Base-by-base conservation (phyloP, 2,113 vertebrate genomes). In the Perca fluviatilis region DNA sequence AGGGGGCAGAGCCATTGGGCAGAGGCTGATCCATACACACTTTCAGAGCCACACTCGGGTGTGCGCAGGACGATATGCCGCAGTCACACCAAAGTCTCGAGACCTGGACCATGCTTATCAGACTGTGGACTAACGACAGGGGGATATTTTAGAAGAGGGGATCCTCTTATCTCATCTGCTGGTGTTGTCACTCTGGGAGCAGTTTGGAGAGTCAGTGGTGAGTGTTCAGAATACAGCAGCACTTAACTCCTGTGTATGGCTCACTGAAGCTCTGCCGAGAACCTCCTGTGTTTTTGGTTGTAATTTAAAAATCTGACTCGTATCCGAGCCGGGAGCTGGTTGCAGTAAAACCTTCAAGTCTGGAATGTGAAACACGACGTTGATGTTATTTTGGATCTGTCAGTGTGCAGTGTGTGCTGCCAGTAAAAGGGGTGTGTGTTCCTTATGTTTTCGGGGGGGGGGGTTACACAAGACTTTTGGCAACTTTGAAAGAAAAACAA, bases 321-420 rank as follows among this genome's bases (percentile, higher is more conserved):
- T 77, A 80, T 88, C 76, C 69, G 51, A 70, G 36, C 57, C 2
- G 13, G 53, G 79, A 86, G 87, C 80, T 51, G 84, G 70, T 79
- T 67, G 56, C 79, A 58, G 77, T 86, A 54, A 88, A 87, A 76
- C 78, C 63, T 72, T 80, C 70, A 68, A 84, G 77, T 80, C 18
- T 85, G 88, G 91, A 92, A 94, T 92, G 82, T 56, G 68, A 89
- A 86, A 30, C 63, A 71, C 5, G 77, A 30, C 88, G 91, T 88
- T 91, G 89, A 93, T 86, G 89, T 90, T 92, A 89, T 93, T 94
- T 90, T 83, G 80, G 83, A 84, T 77, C 69, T 87, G 85, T 79
- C 77, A 69, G 86, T 46, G 79, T 51, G 77, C 65, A 40, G 70
- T 51, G 76, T 46, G 81, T 65, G 57, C 76, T 71, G 85, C 90